Conservation (phyloP, 2,888 invertebrate species). For the Eristalinus aeneus region DNA sequence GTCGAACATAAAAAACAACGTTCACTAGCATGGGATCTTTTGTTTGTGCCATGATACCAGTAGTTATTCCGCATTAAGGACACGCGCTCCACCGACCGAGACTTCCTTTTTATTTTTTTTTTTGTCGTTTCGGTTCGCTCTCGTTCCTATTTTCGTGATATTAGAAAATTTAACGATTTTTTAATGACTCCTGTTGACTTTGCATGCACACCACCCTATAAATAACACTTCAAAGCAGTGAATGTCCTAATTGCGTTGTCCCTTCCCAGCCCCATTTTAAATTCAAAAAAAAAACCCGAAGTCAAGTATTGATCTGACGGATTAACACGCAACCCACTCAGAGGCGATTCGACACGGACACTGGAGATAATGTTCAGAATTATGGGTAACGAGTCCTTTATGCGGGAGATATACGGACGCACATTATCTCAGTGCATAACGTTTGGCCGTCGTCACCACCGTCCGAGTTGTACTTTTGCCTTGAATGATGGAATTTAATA, state of each 20-base stretch:
- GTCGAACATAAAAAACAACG: slow-evolving; percentile 2
- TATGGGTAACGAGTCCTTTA: slow-evolving; percentile 36
- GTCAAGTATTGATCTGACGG: neutral
- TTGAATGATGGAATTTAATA: slow-evolving; percentile 52
- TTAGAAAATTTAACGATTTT: slow-evolving; percentile 19
- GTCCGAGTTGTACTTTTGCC: slow-evolving; percentile 10
- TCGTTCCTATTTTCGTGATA: slow-evolving; percentile 1
- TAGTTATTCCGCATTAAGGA: neutral
- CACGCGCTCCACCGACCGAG: neutral
- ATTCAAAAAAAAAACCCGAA: neutral
- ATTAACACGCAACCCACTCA: slow-evolving; percentile 25
- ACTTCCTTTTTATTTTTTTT: neutral
- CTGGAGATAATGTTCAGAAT: neutral
- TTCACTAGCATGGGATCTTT: neutral
- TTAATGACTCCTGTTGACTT: slow-evolving; percentile 5
- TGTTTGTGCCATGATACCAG: neutral
- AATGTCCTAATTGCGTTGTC: neutral
- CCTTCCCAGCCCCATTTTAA: neutral
- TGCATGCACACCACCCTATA: neutral
- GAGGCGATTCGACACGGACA: neutral
- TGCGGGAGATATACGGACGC: slow-evolving; percentile 23
- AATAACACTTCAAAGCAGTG: neutral
- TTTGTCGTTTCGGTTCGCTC: neutral
- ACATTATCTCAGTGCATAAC: slow-evolving; percentile 18
- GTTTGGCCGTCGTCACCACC: neutral